Conservation (phyloP, 35 echinoderm and acorn worm species). For the Holothuria glaberrima region DNA sequence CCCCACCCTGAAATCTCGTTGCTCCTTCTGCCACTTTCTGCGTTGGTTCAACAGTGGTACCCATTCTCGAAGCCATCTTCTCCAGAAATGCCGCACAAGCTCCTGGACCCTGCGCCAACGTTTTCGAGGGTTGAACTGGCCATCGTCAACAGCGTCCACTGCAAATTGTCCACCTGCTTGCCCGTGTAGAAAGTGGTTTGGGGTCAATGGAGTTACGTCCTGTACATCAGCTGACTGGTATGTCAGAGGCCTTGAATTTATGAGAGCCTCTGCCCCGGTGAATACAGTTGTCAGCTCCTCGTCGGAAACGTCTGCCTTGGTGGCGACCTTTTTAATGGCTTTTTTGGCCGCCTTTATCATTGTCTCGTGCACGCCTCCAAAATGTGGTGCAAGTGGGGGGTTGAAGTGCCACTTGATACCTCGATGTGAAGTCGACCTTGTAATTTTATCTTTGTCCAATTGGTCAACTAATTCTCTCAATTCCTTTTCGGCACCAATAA, state of each 20-base stretch:
- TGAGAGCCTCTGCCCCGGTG: slow-evolving; percentile 41
- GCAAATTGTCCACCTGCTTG: slow-evolving; percentile 5
- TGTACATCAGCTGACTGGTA: slow-evolving; percentile 43
- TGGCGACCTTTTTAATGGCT: not conserved
- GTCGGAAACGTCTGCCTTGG: slow-evolving; percentile 59
- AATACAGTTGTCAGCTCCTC: slow-evolving; percentile 38
- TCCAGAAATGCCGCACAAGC: slow-evolving; percentile 53
- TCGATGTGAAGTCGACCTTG: not conserved
- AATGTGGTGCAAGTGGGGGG: slow-evolving; percentile 18
- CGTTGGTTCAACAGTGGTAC: slow-evolving; percentile 42
- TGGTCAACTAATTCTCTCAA: slow-evolving; percentile 25
- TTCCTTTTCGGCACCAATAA: slow-evolving; percentile 32
- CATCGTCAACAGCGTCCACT: not conserved
- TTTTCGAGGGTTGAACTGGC: not conserved
- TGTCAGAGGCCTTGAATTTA: slow-evolving; percentile 54
- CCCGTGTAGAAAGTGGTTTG: slow-evolving; percentile 50
- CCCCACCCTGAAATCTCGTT: slow-evolving; percentile 14
- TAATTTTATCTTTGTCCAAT: slow-evolving; percentile 29
- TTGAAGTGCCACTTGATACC: slow-evolving; percentile 34
- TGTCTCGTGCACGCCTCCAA: slow-evolving; percentile 48
- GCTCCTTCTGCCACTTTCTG: slow-evolving; percentile 36
- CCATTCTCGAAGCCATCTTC: slow-evolving; percentile 29
- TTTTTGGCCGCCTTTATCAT: slow-evolving; percentile 51
- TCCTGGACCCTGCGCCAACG: slow-evolving; percentile 46
- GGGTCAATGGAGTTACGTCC: slow-evolving; percentile 31